Evolutionary conservation across 2,888 invertebrate species (phyloP).

Genomic region (Augiades crinisus): DNA sequence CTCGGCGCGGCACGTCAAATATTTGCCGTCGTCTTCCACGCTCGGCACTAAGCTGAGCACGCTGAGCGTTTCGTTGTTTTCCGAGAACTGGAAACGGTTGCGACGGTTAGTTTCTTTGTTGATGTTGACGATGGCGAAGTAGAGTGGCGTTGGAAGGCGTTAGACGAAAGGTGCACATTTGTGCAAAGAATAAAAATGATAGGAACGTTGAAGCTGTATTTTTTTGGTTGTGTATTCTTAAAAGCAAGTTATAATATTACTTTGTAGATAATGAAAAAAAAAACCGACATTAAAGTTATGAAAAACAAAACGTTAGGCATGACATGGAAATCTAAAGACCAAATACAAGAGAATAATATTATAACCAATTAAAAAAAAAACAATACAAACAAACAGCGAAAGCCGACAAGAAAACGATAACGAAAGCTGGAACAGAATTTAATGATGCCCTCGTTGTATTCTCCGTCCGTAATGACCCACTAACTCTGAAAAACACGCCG

Average conservation of each 20-base stretch:
- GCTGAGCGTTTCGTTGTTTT: constrained; percentile 92
- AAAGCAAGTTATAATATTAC: no score
- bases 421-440: constrained; percentile 21
- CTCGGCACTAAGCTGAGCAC: constrained; percentile 91
- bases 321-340: no score
- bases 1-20: constrained; percentile 93
- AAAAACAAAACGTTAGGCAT: no score
- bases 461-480: constrained; percentile 23
- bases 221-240: background rate
- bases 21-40: constrained; percentile 94
- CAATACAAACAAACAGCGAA: constrained; percentile 23
- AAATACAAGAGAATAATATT: background rate
- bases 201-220: background rate
- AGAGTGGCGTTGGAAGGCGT: background rate
- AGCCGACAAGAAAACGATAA: constrained; percentile 16
- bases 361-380: constrained; percentile 16
- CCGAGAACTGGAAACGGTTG: constrained; percentile 84
- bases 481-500: constrained; percentile 25
- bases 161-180: background rate
- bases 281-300: no score
- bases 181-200: background rate
- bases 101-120: constrained; percentile 12
- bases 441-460: constrained; percentile 28
- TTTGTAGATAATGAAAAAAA: no score
- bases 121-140: background rate